Base-by-base conservation (phyloP, 1,140 invertebrate genomes). In the Zaprionus inermis region DNA sequence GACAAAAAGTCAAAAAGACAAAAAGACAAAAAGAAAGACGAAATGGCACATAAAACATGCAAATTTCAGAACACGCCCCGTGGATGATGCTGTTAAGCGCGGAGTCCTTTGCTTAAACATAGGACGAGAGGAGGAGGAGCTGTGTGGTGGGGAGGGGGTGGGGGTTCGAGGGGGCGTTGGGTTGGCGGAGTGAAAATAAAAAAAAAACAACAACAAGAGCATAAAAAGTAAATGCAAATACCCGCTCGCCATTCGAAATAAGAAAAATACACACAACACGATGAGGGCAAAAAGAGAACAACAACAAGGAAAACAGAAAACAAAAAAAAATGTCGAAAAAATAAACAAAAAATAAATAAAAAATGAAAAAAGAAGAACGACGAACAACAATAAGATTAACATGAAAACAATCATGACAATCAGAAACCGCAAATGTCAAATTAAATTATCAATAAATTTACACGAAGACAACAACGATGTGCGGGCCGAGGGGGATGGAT, bases 341-440 rank as follows among this genome's bases (percentile, higher is more conserved):
- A 63, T 52, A 61, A 51, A 65, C 66, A 76, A 81, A 74, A 69
- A 64, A 64, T 71, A 59, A 57, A 63, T 32, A 60, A 52, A 51
- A 55, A 65, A 22, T 56, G 56, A 63, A 69, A 28, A 52, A 38
- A 66, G 56, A 64, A 49, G 63, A 30, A 66, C 44, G 18, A 56
- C 67, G 64, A 60, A 66, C 61, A 65, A 73, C 75, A 89, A 89
- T 79, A 81, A 78, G 83, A 90, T 90, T 90, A 90, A 90, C 90
- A 90, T 83, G 82, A 90, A 90, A 90, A 90, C 82, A 90, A 90
- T 91, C 88, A 90, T 84, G 88, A 90, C 86, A 86, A 90, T 90
- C 82, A 90, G 80, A 68, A 85, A 84, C 88, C 88, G 88, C 82
- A 91, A 90, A 90, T 90, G 86, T 90, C 88, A 90, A 90, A 90